Conservation (phyloP, 2,113 vertebrate species). For the Spilogale gracilis region DNA sequence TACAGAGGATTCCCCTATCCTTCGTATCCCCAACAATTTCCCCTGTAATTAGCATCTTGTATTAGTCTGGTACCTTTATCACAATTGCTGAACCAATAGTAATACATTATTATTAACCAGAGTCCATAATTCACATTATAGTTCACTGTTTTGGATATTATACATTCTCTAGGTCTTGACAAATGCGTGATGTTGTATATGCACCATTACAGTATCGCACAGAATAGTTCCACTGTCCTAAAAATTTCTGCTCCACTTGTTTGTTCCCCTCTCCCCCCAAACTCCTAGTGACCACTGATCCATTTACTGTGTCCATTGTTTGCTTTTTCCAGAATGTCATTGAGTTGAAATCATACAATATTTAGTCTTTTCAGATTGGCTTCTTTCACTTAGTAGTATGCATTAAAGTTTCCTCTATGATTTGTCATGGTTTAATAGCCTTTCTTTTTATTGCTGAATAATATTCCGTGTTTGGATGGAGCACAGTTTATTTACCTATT, state of each 20-base stretch:
- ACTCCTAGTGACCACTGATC: not conserved
- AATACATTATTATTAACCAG: not conserved
- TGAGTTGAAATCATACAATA: not conserved
- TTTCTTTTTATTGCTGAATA: not conserved
- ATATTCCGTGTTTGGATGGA: not conserved
- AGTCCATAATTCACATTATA: not conserved
- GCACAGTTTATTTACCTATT: not conserved
- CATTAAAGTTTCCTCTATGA: not conserved
- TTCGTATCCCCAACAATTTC: not conserved
- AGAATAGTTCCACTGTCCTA: not conserved
- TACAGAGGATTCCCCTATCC: not conserved
- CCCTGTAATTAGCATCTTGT: not conserved
- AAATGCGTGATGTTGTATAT: not conserved
- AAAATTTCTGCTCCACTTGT: not conserved
- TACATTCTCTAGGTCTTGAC: not conserved
- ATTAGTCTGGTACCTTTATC: not conserved
- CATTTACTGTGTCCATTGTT: not conserved
- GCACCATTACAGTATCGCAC: not conserved
- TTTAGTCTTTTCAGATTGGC: not conserved
- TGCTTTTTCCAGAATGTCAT: not conserved
- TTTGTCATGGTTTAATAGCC: not conserved
- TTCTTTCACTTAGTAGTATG: not conserved
- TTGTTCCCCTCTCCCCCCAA: not conserved
- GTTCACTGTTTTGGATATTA: not conserved
- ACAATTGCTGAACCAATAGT: not conserved